A percentile compares a stretch with the other conserved stretches of the same genome.
Conservation (phyloP, 1,140 invertebrate species). For the Zaprionus kolodkinae region DNA sequence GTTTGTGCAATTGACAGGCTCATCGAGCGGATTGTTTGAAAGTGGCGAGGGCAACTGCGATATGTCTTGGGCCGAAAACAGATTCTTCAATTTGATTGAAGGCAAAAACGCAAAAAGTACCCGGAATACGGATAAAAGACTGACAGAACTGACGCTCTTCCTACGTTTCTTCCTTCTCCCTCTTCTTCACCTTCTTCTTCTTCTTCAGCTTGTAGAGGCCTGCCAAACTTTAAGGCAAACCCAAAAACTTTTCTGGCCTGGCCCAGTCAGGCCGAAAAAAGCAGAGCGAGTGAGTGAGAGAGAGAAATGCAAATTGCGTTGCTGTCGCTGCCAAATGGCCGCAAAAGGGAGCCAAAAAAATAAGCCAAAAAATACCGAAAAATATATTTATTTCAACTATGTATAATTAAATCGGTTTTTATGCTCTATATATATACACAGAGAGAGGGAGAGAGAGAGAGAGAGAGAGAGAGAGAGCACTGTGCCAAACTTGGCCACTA, state of each 20-base stretch:
- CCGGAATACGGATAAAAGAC: slow-evolving; percentile 24
- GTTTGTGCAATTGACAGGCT: slow-evolving; percentile 73
- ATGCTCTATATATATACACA: slow-evolving; percentile 17
- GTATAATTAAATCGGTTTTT: slow-evolving; percentile 54
- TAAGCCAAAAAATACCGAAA: slow-evolving; percentile 50
- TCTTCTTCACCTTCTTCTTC: neutral
- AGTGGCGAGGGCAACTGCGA: slow-evolving; percentile 52
- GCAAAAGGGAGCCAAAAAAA: slow-evolving; percentile 58
- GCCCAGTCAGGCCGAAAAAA: slow-evolving; percentile 27
- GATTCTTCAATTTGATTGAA: slow-evolving; percentile 74
- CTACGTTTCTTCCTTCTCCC: neutral
- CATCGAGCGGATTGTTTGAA: slow-evolving; percentile 76
- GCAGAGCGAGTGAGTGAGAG: slow-evolving; percentile 23
- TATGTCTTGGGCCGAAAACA: slow-evolving; percentile 28
- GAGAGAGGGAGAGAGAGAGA: too few species aligned
- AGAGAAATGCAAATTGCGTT: slow-evolving; percentile 63
- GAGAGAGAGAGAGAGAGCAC: too few species aligned
- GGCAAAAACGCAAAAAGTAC: slow-evolving; percentile 65
- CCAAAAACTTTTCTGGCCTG: slow-evolving; percentile 57
- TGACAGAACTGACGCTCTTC: slow-evolving; percentile 5
- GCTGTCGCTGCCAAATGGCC: slow-evolving; percentile 69
- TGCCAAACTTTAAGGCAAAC: slow-evolving; percentile 55
- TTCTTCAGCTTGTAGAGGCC: slow-evolving; percentile 11
- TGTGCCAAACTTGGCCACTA: slow-evolving; percentile 26
- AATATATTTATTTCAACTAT: slow-evolving; percentile 50